Evolutionary conservation across 2,888 invertebrate species (phyloP), one percentile per base, ranked within the genome.

Genomic region (Chloromyia formosa): DNA sequence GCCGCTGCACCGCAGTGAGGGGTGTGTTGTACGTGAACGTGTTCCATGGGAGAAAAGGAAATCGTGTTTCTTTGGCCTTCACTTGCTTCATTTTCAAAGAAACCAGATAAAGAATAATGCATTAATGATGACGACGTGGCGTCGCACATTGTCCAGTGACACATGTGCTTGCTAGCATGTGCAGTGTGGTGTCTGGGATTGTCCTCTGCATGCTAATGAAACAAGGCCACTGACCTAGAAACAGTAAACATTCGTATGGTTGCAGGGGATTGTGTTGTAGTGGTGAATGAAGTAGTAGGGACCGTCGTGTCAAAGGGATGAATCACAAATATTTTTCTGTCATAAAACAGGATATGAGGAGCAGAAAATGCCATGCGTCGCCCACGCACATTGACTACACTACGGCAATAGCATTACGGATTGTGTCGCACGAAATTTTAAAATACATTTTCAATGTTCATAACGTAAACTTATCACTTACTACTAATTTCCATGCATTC

Each of bases 121-220:
- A 66, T 66, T 22, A 66, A 66, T 42, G 49, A 49, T 66, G 66
- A 66, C 49, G 66, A 66, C 66, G 66, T 66, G 66, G 66, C 66
- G 45, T 16, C 22, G 22, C 49, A 66, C 12, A 35, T n/a, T 9
- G 23, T 12, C 2, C 5, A 20, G 12, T 49, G 49, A 45, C 49
- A 45, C 66, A 66, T 66, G 66, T 66, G 27, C 27, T 27, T 2
- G 66, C 16, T 62, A 49, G n/a, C 66, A 45, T 66, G 66, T 66
- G 66, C 49, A 45, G n/a, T 22, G 22, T 16, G 18, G 23, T 16
- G 62, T n/a, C 18, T 16, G 62, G 23, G 12, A 23, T n/a, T 7
- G 66, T 35, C 27, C 16, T 22, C 22, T 45, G 49, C 0, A 9
- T 66, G 66, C 66, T 45, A 49, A 18, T 66, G 49, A 35, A 35